These are phyloP conservation scores for Meloidogyne floridensis DNA, from an alignment of 1,140 invertebrate genomes.

Conservation along the genomic window DNA sequence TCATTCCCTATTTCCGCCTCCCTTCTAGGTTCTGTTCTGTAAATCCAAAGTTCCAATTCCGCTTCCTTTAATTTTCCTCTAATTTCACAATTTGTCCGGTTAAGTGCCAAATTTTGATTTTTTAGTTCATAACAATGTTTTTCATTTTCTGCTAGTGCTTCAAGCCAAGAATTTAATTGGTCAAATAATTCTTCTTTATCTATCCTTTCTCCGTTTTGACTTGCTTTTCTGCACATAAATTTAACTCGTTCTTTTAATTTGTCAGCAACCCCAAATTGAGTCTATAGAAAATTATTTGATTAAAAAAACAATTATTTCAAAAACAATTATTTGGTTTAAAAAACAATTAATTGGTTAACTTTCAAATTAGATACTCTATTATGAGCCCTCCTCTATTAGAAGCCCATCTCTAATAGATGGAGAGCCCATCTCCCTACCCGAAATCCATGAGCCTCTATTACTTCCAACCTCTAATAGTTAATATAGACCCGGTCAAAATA, in stretches of 20 bases:
- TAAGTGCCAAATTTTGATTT: slow-evolving; percentile 1
- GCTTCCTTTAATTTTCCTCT: slow-evolving; percentile 37
- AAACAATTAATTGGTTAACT: too few species aligned
- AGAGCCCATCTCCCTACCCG: too few species aligned
- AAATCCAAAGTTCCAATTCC: slow-evolving; percentile 37
- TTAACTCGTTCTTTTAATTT: not conserved
- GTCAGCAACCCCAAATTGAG: not conserved
- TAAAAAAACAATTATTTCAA: too few species aligned
- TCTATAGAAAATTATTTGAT: not conserved
- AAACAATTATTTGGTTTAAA: too few species aligned
- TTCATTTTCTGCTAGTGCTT: slow-evolving; percentile 14
- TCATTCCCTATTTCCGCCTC: slow-evolving; percentile 31
- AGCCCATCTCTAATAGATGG: too few species aligned
- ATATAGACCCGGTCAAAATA: too few species aligned
- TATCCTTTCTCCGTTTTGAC: not conserved
- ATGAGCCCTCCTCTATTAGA: too few species aligned
- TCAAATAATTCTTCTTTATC: slow-evolving; percentile 14
- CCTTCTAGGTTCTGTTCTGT: slow-evolving; percentile 42
- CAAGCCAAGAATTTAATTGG: slow-evolving; percentile 18
- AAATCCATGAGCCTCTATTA: too few species aligned
- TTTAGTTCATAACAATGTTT: not conserved
- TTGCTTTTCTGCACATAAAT: not conserved
- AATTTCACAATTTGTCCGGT: not conserved
- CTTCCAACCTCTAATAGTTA: too few species aligned
- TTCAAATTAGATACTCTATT: too few species aligned